Conservation (phyloP, 1,140 invertebrate genomes). For the Coenobita brevimanus region DNA sequence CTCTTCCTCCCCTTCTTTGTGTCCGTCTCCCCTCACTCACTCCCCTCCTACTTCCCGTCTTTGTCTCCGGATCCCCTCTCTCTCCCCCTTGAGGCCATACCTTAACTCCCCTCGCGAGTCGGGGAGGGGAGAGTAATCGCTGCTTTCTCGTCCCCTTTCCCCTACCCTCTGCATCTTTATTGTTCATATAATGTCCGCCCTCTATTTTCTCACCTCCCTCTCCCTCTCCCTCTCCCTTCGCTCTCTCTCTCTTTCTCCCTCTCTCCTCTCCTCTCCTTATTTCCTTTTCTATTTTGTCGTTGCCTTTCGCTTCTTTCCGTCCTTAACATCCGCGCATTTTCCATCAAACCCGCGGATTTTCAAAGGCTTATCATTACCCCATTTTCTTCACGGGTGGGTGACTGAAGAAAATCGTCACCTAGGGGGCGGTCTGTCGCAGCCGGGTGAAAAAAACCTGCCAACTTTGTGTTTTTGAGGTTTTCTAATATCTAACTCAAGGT, state of each 20-base stretch:
- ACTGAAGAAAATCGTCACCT: too few relatives aligned
- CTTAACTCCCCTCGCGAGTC: slow-evolving; percentile 44
- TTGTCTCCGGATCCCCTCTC: slow-evolving; percentile 47
- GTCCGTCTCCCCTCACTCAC: slow-evolving; percentile 41
- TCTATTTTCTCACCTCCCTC: slow-evolving; percentile 59
- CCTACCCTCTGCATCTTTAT: slow-evolving; percentile 61
- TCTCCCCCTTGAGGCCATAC: slow-evolving; percentile 58
- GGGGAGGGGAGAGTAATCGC: slow-evolving; percentile 60
- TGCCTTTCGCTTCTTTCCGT: too few relatives aligned
- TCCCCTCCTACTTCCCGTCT: slow-evolving; percentile 44
- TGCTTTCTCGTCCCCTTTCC: slow-evolving; percentile 58
- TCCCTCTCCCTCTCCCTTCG: slow-evolving; percentile 30
- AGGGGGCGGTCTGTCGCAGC: too few relatives aligned
- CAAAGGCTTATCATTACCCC: too few relatives aligned
- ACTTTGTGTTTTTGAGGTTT: too few relatives aligned
- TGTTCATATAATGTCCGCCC: slow-evolving; percentile 62
- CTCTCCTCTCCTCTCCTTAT: slow-evolving; percentile 4
- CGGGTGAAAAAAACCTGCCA: too few relatives aligned
- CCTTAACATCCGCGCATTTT: too few relatives aligned
- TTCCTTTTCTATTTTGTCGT: slow-evolving; percentile 3
- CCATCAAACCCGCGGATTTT: too few relatives aligned
- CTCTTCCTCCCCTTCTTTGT: slow-evolving; percentile 48
- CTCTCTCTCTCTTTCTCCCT: slow-evolving; percentile 26
- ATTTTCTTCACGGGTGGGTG: too few relatives aligned
- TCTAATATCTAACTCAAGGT: slow-evolving; percentile 31